phyloP scores from a whole-genome alignment of 2,797 vertebrate species.

The Sorex maritimensis region DNA sequence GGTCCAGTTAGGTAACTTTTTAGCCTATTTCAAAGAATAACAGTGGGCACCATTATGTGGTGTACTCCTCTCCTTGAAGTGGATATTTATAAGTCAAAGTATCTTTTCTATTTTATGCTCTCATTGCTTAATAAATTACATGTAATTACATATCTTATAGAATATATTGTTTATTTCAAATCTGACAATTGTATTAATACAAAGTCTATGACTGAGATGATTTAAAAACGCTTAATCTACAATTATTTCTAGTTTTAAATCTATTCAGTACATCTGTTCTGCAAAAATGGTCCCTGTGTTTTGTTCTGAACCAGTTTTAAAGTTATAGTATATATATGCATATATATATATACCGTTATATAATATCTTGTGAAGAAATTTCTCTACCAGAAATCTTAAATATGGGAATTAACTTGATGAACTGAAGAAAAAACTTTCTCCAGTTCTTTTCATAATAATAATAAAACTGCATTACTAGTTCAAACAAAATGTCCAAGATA shows the following conservation, averaged over 20 bases:
- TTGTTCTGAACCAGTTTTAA: constrained; percentile 7
- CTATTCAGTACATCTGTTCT: constrained; percentile 46
- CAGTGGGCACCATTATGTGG: neutral
- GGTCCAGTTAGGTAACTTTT: constrained; percentile 23
- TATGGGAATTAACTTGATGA: constrained; percentile 47
- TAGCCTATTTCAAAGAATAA: constrained; percentile 45
- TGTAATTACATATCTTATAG: constrained; percentile 15
- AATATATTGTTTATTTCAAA: constrained; percentile 46
- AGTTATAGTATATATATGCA: no score
- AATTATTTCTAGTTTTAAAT: constrained; percentile 46
- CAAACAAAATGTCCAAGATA: constrained; percentile 47
- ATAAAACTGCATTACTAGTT: constrained; percentile 28
- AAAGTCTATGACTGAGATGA: constrained; percentile 20
- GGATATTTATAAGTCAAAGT: constrained; percentile 33
- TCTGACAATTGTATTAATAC: constrained; percentile 29
- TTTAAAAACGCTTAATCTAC: constrained; percentile 48
- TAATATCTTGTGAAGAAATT: constrained; percentile 52
- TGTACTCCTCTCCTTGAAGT: neutral
- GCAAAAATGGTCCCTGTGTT: constrained; percentile 47
- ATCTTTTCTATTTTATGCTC: constrained; percentile 46
- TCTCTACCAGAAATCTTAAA: constrained; percentile 71
- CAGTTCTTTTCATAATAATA: constrained; percentile 46
- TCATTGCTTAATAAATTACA: constrained; percentile 59
- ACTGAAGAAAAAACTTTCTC: constrained; percentile 56
- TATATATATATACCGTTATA: neutral